A percentile compares a stretch with the other conserved stretches of the same genome.
Evolutionary conservation across 2,888 invertebrate genomes (phyloP).

Genomic region (Torymus aiolomorphi): DNA sequence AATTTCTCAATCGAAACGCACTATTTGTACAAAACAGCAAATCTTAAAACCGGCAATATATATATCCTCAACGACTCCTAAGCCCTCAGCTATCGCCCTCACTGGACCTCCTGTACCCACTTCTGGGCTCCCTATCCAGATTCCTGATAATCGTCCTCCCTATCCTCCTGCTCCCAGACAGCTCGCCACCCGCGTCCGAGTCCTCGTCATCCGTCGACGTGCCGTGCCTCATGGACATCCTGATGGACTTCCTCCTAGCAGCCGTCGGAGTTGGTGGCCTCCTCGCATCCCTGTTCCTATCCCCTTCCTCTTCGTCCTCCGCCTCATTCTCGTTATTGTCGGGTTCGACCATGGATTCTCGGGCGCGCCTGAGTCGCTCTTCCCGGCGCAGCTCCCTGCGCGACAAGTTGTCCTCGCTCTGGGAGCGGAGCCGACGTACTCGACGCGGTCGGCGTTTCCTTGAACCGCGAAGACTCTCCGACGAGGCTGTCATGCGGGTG

Average conservation of each 20-base stretch:
- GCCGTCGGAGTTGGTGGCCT: conserved; percentile 67
- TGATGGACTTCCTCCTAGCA: conserved; percentile 73
- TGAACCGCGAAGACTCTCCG: conserved; percentile 68
- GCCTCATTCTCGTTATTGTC: conserved; percentile 12
- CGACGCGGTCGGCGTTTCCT: conserved; percentile 63
- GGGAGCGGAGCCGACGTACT: conserved; percentile 60
- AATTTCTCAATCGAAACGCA: too few relatives aligned
- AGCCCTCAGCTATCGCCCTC: conserved; percentile 47
- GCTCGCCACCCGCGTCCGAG: conserved; percentile 65
- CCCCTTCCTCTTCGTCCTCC: conserved; percentile 9
- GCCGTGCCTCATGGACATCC: conserved; percentile 71
- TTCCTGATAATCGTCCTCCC: conserved; percentile 63
- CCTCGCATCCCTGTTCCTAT: conserved; percentile 52
- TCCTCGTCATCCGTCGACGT: conserved; percentile 76
- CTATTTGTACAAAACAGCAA: too few relatives aligned
- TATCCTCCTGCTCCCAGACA: background rate
- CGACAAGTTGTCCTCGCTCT: conserved; percentile 70
- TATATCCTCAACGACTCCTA: background rate
- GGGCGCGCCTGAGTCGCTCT: conserved; percentile 57
- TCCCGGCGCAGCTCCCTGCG: conserved; percentile 66
- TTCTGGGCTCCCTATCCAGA: conserved; percentile 67
- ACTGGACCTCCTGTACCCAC: conserved; percentile 63
- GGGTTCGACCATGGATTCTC: background rate
- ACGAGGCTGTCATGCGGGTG: conserved; percentile 66
- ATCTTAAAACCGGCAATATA: too few relatives aligned